These are phyloP conservation scores for Drosophila fuyamai DNA, from an alignment of 1,140 invertebrate species.

Conservation along the genomic window DNA sequence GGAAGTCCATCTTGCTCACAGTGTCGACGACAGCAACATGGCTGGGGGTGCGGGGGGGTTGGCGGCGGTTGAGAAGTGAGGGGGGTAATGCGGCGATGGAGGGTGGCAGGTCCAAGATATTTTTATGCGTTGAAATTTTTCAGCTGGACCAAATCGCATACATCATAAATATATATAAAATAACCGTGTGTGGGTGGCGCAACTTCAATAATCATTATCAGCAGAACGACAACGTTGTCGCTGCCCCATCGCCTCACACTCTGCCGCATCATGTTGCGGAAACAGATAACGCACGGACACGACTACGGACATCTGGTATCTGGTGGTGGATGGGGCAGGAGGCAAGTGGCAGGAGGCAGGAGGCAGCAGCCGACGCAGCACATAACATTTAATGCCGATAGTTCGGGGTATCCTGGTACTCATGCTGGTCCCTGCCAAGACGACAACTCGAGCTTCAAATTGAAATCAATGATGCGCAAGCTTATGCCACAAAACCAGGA, in stretches of 20 bases:
- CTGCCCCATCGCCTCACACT: conserved; percentile 52
- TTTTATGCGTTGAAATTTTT: conserved; percentile 83
- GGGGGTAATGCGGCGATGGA: conserved; percentile 1
- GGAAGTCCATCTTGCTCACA: conserved; percentile 85
- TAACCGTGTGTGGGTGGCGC: conserved; percentile 37
- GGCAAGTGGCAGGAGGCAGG: conserved; percentile 1
- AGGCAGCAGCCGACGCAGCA: conserved; percentile 46
- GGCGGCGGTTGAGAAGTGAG: neutral
- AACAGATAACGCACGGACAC: conserved; percentile 81
- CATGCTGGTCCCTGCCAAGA: conserved; percentile 49
- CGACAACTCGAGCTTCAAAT: conserved; percentile 76
- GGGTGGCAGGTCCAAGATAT: conserved; percentile 71
- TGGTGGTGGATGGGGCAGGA: conserved; percentile 16
- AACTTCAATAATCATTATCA: conserved; percentile 83
- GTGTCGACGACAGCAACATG: conserved; percentile 69
- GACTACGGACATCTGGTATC: conserved; percentile 54
- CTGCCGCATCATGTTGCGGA: conserved; percentile 80
- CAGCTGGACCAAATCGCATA: conserved; percentile 80
- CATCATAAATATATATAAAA: conserved; percentile 53
- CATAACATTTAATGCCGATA: conserved; percentile 82
- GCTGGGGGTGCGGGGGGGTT: neutral
- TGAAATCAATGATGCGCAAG: conserved; percentile 81
- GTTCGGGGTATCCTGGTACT: conserved; percentile 34
- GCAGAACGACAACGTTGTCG: conserved; percentile 52
- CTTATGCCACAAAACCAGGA: conserved; percentile 62